A percentile compares a stretch with the other conserved stretches of the same genome.
phyloP scores from a whole-genome alignment of 1,140 invertebrate genomes.

The Ctenoplectra terminalis region DNA sequence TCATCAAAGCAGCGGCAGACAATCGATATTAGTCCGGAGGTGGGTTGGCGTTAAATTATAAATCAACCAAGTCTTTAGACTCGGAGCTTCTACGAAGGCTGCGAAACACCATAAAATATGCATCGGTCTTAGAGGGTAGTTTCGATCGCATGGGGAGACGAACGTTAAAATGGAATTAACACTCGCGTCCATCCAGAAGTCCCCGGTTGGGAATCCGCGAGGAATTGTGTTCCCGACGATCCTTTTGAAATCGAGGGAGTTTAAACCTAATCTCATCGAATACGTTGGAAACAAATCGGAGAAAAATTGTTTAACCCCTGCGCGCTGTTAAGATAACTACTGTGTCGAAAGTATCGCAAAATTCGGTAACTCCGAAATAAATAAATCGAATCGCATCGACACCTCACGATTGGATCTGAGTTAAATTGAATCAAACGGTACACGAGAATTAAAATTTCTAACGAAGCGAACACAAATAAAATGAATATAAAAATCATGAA shows the following conservation, averaged over 20 bases:
- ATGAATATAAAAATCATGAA: not conserved
- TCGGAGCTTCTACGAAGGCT: constrained; percentile 58
- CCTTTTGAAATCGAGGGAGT: constrained; percentile 12
- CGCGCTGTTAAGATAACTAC: too few species aligned
- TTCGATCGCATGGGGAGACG: constrained; percentile 56
- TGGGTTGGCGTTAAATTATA: constrained; percentile 74
- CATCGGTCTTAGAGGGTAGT: constrained; percentile 80
- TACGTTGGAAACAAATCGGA: too few species aligned
- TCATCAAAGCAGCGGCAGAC: constrained; percentile 63
- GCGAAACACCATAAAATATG: constrained; percentile 78
- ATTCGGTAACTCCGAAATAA: too few species aligned
- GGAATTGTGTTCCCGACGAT: constrained; percentile 30
- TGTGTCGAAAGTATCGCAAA: too few species aligned
- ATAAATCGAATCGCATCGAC: too few species aligned
- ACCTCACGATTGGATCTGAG: too few species aligned
- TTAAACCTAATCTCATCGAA: not conserved
- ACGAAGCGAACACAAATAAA: too few species aligned
- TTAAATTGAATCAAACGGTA: too few species aligned
- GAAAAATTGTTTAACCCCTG: not conserved
- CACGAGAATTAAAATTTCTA: too few species aligned
- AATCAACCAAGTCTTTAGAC: constrained; percentile 74
- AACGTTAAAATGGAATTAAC: constrained; percentile 81
- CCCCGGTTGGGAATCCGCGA: constrained; percentile 43
- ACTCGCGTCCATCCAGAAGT: constrained; percentile 58
- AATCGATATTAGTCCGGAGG: constrained; percentile 71